Conservation (phyloP, 2,797 vertebrate genomes). For the Microcaecilia unicolor region DNA sequence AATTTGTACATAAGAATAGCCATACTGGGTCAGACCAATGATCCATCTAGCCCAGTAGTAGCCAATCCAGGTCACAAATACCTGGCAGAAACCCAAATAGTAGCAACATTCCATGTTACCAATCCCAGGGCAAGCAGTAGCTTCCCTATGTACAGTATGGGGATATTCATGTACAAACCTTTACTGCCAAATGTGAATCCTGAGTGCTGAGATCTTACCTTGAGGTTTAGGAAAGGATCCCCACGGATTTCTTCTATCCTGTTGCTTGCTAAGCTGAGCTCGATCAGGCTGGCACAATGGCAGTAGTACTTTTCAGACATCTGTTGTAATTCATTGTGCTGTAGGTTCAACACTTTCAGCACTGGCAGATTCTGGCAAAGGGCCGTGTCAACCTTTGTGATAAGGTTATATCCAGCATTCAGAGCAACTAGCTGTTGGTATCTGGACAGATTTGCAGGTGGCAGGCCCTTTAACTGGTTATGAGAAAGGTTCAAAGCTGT, state of each 20-base stretch:
- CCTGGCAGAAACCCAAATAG: no score
- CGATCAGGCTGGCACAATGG: constrained; percentile 53
- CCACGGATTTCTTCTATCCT: constrained; percentile 56
- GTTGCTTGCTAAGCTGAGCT: constrained; percentile 68
- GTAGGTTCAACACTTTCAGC: constrained; percentile 61
- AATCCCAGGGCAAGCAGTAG: no score
- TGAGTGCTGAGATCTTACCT: constrained; percentile 34
- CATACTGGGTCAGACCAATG: no score
- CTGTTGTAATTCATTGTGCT: constrained; percentile 67
- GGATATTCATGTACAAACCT: no score
- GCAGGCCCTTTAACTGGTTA: constrained; percentile 61
- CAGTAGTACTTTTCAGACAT: constrained; percentile 56
- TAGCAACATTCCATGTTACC: no score
- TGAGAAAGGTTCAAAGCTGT: constrained; percentile 77
- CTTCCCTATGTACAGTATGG: no score
- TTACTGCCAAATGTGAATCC: no score
- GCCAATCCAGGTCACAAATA: no score
- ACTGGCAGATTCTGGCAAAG: constrained; percentile 60
- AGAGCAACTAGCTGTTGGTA: constrained; percentile 63
- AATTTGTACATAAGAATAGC: no score
- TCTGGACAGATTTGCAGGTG: constrained; percentile 45
- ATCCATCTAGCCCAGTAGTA: no score
- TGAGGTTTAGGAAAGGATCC: constrained; percentile 56
- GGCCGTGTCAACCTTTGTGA: constrained; percentile 57
- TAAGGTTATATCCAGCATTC: constrained; percentile 65